A percentile compares a stretch with the other conserved stretches of the same genome.
Conservation (phyloP, 2,797 vertebrate genomes). For the Enoplosus armatus region DNA sequence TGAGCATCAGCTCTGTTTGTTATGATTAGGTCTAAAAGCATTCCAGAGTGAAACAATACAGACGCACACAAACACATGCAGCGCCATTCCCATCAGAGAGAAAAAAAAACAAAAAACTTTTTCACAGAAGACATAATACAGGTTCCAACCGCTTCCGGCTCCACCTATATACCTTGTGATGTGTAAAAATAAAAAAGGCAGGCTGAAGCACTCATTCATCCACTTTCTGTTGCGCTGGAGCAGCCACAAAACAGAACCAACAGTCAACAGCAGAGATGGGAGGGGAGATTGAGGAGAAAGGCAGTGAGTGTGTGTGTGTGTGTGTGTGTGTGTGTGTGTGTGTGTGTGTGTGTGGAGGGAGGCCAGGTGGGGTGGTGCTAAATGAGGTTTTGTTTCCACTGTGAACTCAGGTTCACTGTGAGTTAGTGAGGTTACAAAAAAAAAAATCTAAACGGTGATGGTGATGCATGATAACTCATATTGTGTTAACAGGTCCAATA, state of each 20-base stretch:
- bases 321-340: constrained; percentile 23
- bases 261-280: constrained; percentile 73
- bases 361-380: constrained; percentile 56
- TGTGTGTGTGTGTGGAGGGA: constrained; percentile 8
- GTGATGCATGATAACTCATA: neutral
- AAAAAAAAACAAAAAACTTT: constrained; percentile 12
- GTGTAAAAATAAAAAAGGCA: constrained; percentile 68
- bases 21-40: constrained; percentile 31
- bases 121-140: constrained; percentile 53
- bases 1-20: constrained; percentile 35
- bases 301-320: constrained; percentile 3
- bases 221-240: constrained; percentile 71
- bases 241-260: constrained; percentile 75
- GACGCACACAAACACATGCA: constrained; percentile 12
- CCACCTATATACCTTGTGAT: constrained; percentile 56
- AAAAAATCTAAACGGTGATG: constrained; percentile 42
- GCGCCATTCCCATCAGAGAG: constrained; percentile 5
- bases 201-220: constrained; percentile 68
- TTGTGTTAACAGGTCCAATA: constrained; percentile 22
- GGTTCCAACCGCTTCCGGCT: constrained; percentile 68
- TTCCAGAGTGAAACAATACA: constrained; percentile 35
- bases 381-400: constrained; percentile 75
- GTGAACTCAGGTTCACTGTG: constrained; percentile 51
- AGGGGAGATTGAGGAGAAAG: constrained; percentile 63
- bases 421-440: constrained; percentile 49